Evolutionary conservation across 2,797 vertebrate genomes (phyloP).

Genomic region (Zenarchopterus dispar): DNA sequence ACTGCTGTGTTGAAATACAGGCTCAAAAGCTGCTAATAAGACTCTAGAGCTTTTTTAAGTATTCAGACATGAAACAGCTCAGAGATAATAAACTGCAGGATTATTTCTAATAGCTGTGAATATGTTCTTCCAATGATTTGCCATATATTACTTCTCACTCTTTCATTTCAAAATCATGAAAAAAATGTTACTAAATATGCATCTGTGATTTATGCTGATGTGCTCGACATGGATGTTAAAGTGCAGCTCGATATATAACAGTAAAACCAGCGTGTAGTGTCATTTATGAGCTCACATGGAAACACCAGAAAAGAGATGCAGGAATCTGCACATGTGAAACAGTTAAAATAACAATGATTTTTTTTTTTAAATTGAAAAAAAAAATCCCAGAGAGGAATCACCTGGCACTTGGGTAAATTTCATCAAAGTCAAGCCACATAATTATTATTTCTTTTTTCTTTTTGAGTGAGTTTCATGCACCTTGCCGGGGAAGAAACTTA

Average conservation of each 20-base stretch:
- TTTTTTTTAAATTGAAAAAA: too few species aligned
- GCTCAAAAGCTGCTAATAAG: too few species aligned
- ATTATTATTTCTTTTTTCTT: constrained; percentile 16
- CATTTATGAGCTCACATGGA: constrained; percentile 16
- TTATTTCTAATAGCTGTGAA: too few species aligned
- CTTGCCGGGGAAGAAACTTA: neutral
- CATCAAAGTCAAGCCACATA: neutral
- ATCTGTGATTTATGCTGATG: constrained; percentile 23
- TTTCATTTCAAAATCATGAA: constrained; percentile 1
- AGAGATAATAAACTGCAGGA: too few species aligned
- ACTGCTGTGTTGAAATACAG: too few species aligned
- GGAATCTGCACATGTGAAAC: constrained; percentile 7
- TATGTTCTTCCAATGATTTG: neutral
- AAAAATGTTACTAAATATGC: constrained; percentile 19
- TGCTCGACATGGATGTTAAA: constrained; percentile 32
- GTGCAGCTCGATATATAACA: constrained; percentile 14
- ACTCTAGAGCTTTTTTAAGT: too few species aligned
- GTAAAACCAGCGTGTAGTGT: constrained; percentile 7
- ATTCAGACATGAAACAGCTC: too few species aligned
- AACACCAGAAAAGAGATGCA: constrained; percentile 12
- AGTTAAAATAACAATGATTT: neutral
- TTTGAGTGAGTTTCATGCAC: neutral
- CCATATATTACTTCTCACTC: neutral
- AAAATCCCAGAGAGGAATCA: constrained; percentile 9
- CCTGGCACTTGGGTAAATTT: neutral